Percentiles rank a stretch among this genome's conserved stretches.
These are phyloP conservation scores for Dryococelus australis DNA, from an alignment of 2,888 invertebrate genomes.

Conservation along the genomic window DNA sequence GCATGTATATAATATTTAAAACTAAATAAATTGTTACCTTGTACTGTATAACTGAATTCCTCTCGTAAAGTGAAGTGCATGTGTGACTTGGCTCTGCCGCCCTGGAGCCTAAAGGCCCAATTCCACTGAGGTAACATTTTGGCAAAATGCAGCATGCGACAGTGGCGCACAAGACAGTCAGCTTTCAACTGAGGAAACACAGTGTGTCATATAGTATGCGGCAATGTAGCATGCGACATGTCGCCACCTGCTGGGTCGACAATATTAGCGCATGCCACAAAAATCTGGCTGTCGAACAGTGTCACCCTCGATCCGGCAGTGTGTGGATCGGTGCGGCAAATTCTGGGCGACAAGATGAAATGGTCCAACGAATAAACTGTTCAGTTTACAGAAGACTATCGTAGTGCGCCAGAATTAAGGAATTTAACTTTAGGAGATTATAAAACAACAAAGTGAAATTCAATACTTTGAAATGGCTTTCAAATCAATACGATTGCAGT, in stretches of 20 bases:
- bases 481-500: background rate
- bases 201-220: background rate
- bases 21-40: too few relatives aligned
- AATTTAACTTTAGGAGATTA: background rate
- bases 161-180: too few relatives aligned
- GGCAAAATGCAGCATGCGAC: background rate
- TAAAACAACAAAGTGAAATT: background rate
- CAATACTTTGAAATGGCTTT: background rate
- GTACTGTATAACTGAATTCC: too few relatives aligned
- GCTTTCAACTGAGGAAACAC: background rate
- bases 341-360: background rate
- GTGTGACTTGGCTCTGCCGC: too few relatives aligned
- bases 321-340: conserved; percentile 9
- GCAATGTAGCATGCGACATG: background rate
- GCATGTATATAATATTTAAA: too few relatives aligned
- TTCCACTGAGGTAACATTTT: background rate
- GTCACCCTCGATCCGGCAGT: background rate
- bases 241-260: background rate
- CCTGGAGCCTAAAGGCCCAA: too few relatives aligned
- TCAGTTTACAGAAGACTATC: background rate
- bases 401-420: conserved; percentile 17
- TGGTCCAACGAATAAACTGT: conserved; percentile 9
- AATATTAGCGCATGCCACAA: background rate
- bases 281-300: background rate
- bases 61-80: too few relatives aligned